Evolutionary conservation across 2,113 vertebrate genomes (phyloP).

Genomic region (Sinocyclocheilus anophthalmus): DNA sequence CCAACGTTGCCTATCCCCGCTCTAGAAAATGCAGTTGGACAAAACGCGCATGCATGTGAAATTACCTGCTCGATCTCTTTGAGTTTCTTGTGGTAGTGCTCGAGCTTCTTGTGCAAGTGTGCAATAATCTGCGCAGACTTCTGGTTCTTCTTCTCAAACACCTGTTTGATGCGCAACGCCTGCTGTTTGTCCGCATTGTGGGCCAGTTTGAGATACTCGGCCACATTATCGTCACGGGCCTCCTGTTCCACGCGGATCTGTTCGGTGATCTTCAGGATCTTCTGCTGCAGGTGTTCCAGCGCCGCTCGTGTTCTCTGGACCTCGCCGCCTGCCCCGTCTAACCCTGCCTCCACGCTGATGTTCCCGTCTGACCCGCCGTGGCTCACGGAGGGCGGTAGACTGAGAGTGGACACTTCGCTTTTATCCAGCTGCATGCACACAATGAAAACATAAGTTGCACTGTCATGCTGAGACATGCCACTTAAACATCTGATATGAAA

Average conservation of each 20-base stretch:
- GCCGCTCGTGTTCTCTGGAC: slow-evolving; percentile 89
- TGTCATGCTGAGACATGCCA: background rate
- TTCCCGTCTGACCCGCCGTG: slow-evolving; percentile 88
- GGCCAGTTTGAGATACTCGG: slow-evolving; percentile 96
- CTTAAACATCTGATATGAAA: background rate
- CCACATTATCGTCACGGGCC: slow-evolving; percentile 95
- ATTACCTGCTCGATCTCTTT: slow-evolving; percentile 92
- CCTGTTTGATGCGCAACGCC: slow-evolving; percentile 95
- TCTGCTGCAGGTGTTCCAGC: slow-evolving; percentile 97
- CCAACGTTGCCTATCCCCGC: no score
- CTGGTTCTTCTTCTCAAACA: slow-evolving; percentile 99
- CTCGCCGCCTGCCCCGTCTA: slow-evolving; percentile 75
- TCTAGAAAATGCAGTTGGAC: no score
- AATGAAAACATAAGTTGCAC: slow-evolving; percentile 12
- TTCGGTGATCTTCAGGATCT: slow-evolving; percentile 97
- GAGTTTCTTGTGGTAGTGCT: slow-evolving; percentile 95
- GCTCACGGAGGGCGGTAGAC: slow-evolving; percentile 78
- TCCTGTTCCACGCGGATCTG: slow-evolving; percentile 98
- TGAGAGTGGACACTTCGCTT: slow-evolving; percentile 83
- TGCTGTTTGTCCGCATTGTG: slow-evolving; percentile 98
- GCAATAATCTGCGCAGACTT: slow-evolving; percentile 97
- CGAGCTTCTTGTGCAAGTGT: slow-evolving; percentile 96
- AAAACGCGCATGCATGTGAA: background rate
- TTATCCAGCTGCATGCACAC: slow-evolving; percentile 84
- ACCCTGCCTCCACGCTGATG: slow-evolving; percentile 82